Evolutionary conservation across 2,797 vertebrate genomes (phyloP), one percentile per base, ranked within the genome.

Genomic region (Anguilla pacifica): DNA sequence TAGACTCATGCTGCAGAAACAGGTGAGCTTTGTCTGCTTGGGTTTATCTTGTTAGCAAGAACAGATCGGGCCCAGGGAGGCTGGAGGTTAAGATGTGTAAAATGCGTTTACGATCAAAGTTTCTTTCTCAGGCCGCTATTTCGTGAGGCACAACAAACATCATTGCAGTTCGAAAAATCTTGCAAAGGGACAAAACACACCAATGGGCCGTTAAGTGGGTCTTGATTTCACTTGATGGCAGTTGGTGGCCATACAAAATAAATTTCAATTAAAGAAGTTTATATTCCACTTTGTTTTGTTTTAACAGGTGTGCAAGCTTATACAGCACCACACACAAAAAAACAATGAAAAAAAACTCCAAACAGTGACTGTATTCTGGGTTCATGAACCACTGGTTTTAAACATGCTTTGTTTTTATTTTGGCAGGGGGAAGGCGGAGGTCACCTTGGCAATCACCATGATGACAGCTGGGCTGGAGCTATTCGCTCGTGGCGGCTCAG

Each of bases 371-470:
- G 53, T 10, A 53, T 53, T 13, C 9, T 9, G 7, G 53, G 53
- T 57, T 57, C 55, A 57, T 3, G 55, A 72, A 72, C 25, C 70
- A 72, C 1, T 72, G 25, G 74, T 79, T 79, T 39, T 22, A 22
- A 43, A 89, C 86, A 92, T 86, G 83, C 86, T 43, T 6, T 13
- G 15, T 15, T 79, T 43, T 39, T 72, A 72, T 31, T 79, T 39
- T 72, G 85, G 43, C n/a, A 85, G 88, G 84, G 88, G 61, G 64
- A 5, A 55, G 25, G 85, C 43, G 3, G 15, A 51, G 87, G 86
- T 90, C 28, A 11, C 67, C 39, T 72, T 43, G n/a, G 82, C 39
- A 53, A 72, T 88, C 28, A 74, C 11, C 17, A 7, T 74, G 70
- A 31, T 35, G 70, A 74, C 70, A 13, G 31, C 70, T 35, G n/a